Percentiles rank a stretch among this genome's conserved stretches.
Conservation (phyloP, 2,888 invertebrate species). For the Cataglyphis livida region DNA sequence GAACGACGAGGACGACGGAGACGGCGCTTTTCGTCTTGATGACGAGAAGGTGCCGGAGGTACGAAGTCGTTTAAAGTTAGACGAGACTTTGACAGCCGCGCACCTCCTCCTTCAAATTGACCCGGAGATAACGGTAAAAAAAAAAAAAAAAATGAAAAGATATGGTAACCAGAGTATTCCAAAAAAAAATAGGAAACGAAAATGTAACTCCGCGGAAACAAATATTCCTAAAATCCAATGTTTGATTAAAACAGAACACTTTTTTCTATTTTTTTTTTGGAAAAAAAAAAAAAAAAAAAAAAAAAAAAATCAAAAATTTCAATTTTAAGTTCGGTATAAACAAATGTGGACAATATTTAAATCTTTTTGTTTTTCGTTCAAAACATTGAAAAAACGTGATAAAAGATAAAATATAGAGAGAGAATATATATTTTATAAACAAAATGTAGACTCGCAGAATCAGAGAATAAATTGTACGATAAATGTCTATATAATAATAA, state of each 20-base stretch:
- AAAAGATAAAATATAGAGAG: background rate
- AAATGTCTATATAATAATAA: background rate
- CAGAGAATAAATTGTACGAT: background rate
- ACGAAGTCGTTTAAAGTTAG: conserved; percentile 74
- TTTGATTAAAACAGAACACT: background rate
- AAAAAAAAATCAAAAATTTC: too few relatives aligned
- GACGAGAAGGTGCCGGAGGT: conserved; percentile 57
- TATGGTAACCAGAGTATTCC: conserved; percentile 6
- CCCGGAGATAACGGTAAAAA: conserved; percentile 34
- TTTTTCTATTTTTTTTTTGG: background rate
- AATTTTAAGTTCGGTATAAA: background rate
- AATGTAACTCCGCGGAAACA: background rate
- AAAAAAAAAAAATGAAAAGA: conserved; percentile 25
- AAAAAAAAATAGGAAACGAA: conserved; percentile 31
- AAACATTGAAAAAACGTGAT: background rate
- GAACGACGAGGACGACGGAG: conserved; percentile 47
- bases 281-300: too few relatives aligned
- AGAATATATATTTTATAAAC: background rate
- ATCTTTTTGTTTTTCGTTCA: background rate
- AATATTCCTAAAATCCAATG: background rate
- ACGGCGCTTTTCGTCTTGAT: conserved; percentile 39
- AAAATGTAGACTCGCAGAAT: background rate
- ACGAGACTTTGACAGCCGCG: conserved; percentile 65
- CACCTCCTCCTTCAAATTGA: conserved; percentile 68
- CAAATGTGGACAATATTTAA: background rate